Percentiles rank a stretch among this genome's conserved stretches.
These are phyloP conservation scores for Montipora foliosa DNA, from an alignment of 64 coral and sea anemone species.

Conservation along the genomic window DNA sequence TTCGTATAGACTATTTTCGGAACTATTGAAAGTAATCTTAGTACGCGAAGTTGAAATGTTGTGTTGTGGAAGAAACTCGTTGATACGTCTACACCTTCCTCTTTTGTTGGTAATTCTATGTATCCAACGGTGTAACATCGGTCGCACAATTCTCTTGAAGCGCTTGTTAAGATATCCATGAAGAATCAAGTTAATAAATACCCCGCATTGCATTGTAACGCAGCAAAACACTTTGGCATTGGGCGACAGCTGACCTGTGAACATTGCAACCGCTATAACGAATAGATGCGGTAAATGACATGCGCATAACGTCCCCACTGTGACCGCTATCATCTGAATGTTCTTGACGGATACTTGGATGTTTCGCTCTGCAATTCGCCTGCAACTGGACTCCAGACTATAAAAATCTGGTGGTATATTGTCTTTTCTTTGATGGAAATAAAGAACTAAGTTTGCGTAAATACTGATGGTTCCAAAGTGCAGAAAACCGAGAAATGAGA, in stretches of 20 bases:
- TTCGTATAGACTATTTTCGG: neutral
- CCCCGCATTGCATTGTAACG: constrained; percentile 20
- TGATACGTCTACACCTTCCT: neutral
- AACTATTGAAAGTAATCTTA: neutral
- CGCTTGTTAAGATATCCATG: constrained; percentile 59
- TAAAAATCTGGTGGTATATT: constrained; percentile 62
- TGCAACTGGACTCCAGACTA: constrained; percentile 50
- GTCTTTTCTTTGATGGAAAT: constrained; percentile 56
- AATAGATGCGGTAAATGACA: constrained; percentile 53
- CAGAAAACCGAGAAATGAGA: constrained; percentile 47
- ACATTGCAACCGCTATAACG: constrained; percentile 39
- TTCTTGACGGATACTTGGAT: constrained; percentile 53
- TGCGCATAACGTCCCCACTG: constrained; percentile 16
- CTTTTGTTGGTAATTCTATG: constrained; percentile 11
- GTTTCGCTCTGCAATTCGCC: constrained; percentile 47
- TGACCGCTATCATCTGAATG: constrained; percentile 52
- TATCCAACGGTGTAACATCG: constrained; percentile 11
- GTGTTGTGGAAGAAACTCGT: constrained; percentile 7
- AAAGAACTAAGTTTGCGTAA: constrained; percentile 16
- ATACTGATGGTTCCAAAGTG: constrained; percentile 25
- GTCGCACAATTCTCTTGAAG: constrained; percentile 46
- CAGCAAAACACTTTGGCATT: constrained; percentile 8
- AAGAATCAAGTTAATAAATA: constrained; percentile 38
- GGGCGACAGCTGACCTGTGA: constrained; percentile 55
- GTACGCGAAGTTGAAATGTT: neutral